Conservation (phyloP, 1,140 invertebrate species). For the Arion vulgaris region DNA sequence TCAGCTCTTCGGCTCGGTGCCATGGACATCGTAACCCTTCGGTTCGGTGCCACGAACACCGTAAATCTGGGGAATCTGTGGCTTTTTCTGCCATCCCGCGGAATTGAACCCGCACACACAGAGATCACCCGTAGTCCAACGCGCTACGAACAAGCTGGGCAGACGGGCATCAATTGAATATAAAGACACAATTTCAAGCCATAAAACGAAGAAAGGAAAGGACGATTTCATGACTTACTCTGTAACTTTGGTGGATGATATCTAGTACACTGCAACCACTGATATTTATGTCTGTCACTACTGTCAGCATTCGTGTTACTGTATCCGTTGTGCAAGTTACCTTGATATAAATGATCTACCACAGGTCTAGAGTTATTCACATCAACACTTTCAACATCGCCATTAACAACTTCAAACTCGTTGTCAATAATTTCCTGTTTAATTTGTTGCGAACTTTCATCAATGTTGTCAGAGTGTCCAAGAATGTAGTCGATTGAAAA, state of each 20-base stretch:
- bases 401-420: constrained; percentile 1
- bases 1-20: no score
- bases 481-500: constrained; percentile 66
- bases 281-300: constrained; percentile 47
- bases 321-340: not conserved
- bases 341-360: not conserved
- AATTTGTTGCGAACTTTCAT: no score
- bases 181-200: no score
- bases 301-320: not conserved
- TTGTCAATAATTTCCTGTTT: not conserved
- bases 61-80: no score
- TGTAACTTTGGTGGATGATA: constrained; percentile 83
- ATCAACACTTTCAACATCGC: constrained; percentile 18
- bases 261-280: constrained; percentile 83
- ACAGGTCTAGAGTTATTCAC: constrained; percentile 9
- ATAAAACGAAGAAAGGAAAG: no score
- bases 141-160: no score
- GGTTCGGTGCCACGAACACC: no score
- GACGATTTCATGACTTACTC: constrained; percentile 79
- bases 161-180: no score
- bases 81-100: no score
- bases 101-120: no score
- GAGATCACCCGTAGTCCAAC: no score
- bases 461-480: constrained; percentile 19
- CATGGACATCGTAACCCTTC: no score